Evolutionary conservation across 2,797 vertebrate genomes (phyloP), one percentile per base, ranked within the genome.

Genomic region (Merluccius polli): DNA sequence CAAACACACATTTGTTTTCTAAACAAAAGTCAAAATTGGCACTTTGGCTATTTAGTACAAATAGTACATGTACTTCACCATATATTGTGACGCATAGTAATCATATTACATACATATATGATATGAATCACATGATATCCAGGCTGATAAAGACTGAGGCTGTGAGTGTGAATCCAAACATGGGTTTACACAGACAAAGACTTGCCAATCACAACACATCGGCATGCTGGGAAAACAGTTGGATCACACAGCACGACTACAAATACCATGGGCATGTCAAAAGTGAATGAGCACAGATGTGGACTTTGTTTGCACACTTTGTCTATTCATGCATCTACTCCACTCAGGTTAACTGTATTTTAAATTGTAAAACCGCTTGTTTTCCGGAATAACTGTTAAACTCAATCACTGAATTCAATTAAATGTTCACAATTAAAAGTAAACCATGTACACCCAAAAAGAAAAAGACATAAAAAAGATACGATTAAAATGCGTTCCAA

Each of bases 101-200:
- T 48, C 18, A 21, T 59, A 44, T 44, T 13, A 44, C 8, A 24
- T 59, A 59, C 21, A 59, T n/a, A 65, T 12, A 27, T 13, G 59
- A 16, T n/a, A 8, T 24, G 18, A 73, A 52, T 48, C 70, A 71
- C 32, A n/a, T 24, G 18, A 36, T 35, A 70, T 33, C 31, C 21
- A 4, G 32, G 33, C 31, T 21, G 32, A 52, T 2, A n/a, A 15
- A 63, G 52, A 63, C 52, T 78, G 77, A 79, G 82, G 79, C 70
- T 78, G 84, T 81, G 83, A 70, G 72, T n/a, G 69, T 73, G 79
- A 78, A 79, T 41, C 80, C 81, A 79, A 73, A 82, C 76, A 82
- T 44, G 52, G 71, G 72, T 69, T 67, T 79, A 79, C 79, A 81
- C 44, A 85, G 31, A 86, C 81, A 77, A 75, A 73, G 63, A 80